Evolutionary conservation across 2,113 vertebrate genomes (phyloP), one percentile per base, ranked within the genome.

Genomic region (Taxidea taxus): DNA sequence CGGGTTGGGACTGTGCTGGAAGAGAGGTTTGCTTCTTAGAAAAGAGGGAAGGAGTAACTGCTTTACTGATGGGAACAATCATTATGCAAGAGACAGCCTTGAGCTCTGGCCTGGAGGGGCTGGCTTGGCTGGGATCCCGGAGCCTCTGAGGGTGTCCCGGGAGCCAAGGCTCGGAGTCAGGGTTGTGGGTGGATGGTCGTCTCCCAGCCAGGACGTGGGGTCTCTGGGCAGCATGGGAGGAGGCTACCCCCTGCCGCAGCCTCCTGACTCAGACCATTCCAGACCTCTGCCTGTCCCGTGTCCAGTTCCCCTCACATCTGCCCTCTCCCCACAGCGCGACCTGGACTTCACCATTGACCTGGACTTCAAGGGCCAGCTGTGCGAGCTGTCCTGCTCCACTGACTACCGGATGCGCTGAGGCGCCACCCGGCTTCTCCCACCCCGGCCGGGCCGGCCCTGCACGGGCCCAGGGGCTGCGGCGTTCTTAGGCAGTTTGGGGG

Each of bases 341-440:
- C 98, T 99, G 98, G 99, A 99, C 99, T 99, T 99, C 98, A 99
- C 98, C 82, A 98, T 99, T 1, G 99, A 99, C 96, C 98, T 99
- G 47, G 99, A 99, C 98, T 99, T 99, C 99, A 99, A 99, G 98
- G 99, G 99, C 87, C 99, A 99, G 97, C 98, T 99, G 95, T 99
- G 99, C 3, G 99, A 99, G 98, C 97, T 99, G 95, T 99, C 99
- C 0, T 99, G 99, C 98, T 99, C 99, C 42, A 99, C 99, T 0
- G 99, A 99, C 98, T 99, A 99, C 99, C 98, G 99, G 97, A 99
- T 99, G 99, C 99, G 99, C 97, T 99, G 98, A 98, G 92, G 12
- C 1, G 10, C 49, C 47, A 4, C 90, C 83, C 0, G 4, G 77
- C 1, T 12, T 51, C 60, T 44, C 44, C 83, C 31, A 39, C 58